phyloP scores from a whole-genome alignment of 2,113 vertebrate species.

The Psittacus erithacus region DNA sequence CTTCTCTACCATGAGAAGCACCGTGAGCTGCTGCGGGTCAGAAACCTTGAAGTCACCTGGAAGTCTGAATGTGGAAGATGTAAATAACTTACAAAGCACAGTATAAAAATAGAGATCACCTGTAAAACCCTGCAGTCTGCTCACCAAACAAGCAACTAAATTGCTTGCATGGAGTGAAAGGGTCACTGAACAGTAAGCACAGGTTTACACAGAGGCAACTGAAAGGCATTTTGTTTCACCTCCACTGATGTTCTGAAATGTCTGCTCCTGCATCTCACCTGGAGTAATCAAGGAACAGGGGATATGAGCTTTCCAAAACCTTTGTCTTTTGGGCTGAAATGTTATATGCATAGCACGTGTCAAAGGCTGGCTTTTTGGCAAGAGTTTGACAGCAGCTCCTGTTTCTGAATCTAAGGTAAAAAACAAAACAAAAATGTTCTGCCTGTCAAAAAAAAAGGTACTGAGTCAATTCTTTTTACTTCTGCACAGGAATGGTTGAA shows the following conservation, averaged over 20 bases:
- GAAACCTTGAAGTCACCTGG: neutral
- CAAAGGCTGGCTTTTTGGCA: conserved; percentile 13
- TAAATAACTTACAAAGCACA: neutral
- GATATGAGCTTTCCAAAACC: neutral
- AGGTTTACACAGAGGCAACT: neutral
- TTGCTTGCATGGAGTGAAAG: neutral
- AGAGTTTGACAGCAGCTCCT: neutral
- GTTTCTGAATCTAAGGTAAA: neutral
- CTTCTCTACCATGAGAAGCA: neutral
- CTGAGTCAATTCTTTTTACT: neutral
- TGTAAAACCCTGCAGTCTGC: neutral
- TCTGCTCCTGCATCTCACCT: neutral
- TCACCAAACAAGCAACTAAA: neutral
- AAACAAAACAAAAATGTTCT: neutral
- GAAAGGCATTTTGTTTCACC: neutral
- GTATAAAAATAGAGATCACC: neutral
- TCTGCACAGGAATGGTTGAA: neutral
- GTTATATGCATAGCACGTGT: neutral
- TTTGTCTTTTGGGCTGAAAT: neutral
- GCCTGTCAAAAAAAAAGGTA: conserved; percentile 4
- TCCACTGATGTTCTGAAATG: neutral
- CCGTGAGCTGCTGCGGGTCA: neutral
- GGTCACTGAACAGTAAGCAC: neutral
- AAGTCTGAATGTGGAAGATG: neutral
- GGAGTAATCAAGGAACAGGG: neutral